Evolutionary conservation across 2,797 vertebrate species (phyloP).

Genomic region (Melanotaenia boesemani): DNA sequence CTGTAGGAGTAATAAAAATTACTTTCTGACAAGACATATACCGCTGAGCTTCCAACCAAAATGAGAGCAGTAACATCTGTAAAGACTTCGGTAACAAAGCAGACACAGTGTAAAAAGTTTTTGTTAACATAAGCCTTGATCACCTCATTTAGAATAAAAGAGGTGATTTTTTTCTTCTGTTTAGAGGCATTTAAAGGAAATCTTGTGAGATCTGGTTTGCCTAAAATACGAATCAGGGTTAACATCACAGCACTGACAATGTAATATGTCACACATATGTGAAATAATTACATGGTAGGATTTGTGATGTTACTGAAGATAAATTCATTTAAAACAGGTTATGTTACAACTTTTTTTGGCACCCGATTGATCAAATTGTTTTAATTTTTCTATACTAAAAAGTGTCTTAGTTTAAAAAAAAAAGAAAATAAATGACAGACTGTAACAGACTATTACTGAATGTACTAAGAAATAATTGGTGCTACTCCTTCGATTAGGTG

Average conservation of each 20-base stretch:
- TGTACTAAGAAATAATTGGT: too few species aligned
- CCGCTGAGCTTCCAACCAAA: background rate
- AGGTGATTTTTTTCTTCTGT: background rate
- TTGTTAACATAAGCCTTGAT: background rate
- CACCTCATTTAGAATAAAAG: background rate
- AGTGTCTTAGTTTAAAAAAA: background rate
- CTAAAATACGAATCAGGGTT: background rate
- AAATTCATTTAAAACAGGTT: background rate
- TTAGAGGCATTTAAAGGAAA: background rate
- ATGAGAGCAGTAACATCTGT: conserved; percentile 3
- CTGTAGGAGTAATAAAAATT: background rate
- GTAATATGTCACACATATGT: background rate
- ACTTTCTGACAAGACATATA: background rate
- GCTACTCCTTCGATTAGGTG: background rate
- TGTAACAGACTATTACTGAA: background rate
- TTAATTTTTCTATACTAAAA: background rate
- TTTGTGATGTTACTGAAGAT: background rate
- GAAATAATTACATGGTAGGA: background rate
- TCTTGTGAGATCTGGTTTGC: background rate
- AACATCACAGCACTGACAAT: background rate
- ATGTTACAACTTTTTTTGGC: background rate
- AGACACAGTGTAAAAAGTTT: background rate
- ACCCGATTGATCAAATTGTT: too few species aligned
- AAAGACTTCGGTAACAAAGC: background rate
- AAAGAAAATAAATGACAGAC: background rate